Evolutionary conservation across 2,888 invertebrate species (phyloP), one percentile per base, ranked within the genome.

Genomic region (Andrena fulva): DNA sequence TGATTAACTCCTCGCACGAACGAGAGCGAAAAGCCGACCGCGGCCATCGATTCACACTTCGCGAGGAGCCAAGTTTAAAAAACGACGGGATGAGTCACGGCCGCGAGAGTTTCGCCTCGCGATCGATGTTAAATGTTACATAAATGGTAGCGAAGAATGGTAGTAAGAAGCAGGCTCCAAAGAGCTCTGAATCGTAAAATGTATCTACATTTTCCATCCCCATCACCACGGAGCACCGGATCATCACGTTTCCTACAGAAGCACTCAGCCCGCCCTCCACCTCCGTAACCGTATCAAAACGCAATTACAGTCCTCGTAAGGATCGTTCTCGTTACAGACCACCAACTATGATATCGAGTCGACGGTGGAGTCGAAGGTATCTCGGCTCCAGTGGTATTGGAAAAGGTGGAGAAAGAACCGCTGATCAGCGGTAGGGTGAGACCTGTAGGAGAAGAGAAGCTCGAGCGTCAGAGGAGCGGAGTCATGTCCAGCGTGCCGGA

Each of bases 1-100:
- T 86, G 88, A 88, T 88, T 89, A 88, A 89, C 89, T 89, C 86
- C 72, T 81, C 64, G 76, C 73, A 60, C 80, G 83, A 89, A 88
- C 86, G 89, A 86, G 86, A 89, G 78, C 87, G 85, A 80, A 78
- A 79, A 66, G 82, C 69, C 67, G 78, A 71, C 76, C 73, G 48
- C 56, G 69, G 79, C 64, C 78, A 82, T 79, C 81, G 85, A 87
- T 88, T 88, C 77, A 79, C 89, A 84, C 87, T 83, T 89, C 60
- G 68, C n/a, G 69, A 72, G 42, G 27, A 68, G 64, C 16, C 67
- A 74, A 50, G 62, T 78, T 77, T 56, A 59, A 83, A 77, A 77
- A 71, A 59, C 48, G n/a, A 20, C 69, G n/a, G 52, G 60, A 54
- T 72, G 83, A 84, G 24, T 84, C 83, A 82, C 35, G 16, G 33